These are phyloP conservation scores for Rhopalosiphum maidis DNA, from an alignment of 1,140 invertebrate species.

Conservation along the genomic window DNA sequence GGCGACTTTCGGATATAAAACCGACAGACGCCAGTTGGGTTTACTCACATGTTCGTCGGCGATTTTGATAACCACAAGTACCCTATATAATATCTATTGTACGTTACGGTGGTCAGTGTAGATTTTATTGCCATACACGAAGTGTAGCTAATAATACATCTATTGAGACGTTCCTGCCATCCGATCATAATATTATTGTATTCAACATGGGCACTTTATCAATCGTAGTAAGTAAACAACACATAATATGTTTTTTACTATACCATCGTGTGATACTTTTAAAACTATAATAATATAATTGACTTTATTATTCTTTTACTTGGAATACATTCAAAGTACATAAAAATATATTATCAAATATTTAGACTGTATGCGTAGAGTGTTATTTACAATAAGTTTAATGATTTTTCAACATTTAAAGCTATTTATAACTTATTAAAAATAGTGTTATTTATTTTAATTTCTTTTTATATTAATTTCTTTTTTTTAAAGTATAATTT, in stretches of 20 bases:
- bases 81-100: not conserved
- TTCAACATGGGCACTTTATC: conserved; percentile 17
- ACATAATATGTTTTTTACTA: not conserved
- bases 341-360: not conserved
- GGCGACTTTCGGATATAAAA: conserved; percentile 38
- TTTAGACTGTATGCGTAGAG: not conserved
- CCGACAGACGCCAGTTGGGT: not conserved
- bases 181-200: not conserved
- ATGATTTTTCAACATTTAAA: not conserved
- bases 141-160: not conserved
- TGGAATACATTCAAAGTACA: not conserved
- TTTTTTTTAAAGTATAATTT: not conserved
- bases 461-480: not conserved
- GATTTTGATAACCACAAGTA: not conserved
- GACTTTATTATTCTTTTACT: not conserved
- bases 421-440: not conserved
- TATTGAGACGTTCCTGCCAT: not conserved
- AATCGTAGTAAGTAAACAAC: conserved; percentile 29
- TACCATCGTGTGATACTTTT: not conserved
- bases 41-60: not conserved
- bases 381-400: not conserved
- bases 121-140: not conserved
- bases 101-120: not conserved
- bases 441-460: not conserved
- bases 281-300: not conserved